These are phyloP conservation scores for human DNA, from an alignment of 2,113 vertebrate genomes.

Conservation along the genomic window GRCh38 chr17:46626501-46627000, in stretches of 20 bases:
- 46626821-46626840: neutral
- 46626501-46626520: neutral
- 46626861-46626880: too few relatives aligned
- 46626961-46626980: too few relatives aligned
- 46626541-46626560: neutral
- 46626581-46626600: neutral
- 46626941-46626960: too few relatives aligned
- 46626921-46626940: too few relatives aligned
- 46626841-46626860: neutral
- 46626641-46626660: conserved; percentile 94
- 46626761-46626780: neutral
- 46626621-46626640: conserved; percentile 91
- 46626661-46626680: conserved; percentile 88
- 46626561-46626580: neutral
- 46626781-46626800: neutral
- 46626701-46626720: conserved; percentile 94
- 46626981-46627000: too few relatives aligned
- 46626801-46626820: neutral
- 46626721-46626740: neutral
- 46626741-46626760: neutral
- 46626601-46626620: conserved; percentile 89
- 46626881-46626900: too few relatives aligned
- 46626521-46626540: neutral
- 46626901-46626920: too few relatives aligned
- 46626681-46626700: conserved; percentile 92